Evolutionary conservation across 2,888 invertebrate genomes (phyloP), one percentile per base, ranked within the genome.

Genomic region (Scaptomyza reducta): DNA sequence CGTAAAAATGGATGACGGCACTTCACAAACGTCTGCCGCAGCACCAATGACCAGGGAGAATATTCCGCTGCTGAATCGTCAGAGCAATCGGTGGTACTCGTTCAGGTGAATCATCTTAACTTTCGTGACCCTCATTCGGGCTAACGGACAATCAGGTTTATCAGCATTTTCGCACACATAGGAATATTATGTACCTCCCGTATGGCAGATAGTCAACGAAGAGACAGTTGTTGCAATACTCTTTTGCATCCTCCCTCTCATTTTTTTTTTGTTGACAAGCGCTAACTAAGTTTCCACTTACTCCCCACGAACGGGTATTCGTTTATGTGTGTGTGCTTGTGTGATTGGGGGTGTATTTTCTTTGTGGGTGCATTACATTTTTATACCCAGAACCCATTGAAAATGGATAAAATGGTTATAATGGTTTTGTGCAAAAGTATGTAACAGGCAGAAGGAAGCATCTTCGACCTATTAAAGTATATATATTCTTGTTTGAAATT

Each of bases 11-110:
- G 92, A 92, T 73, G 91, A 92, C 85, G 87, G 70, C 54, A 68
- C 86, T 62, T 90, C 93, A 41, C 93, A 93, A 78, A 92, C 92
- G 87, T 92, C 92, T 71, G 92, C 93, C 64, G 92, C 93, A 79
- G 92, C 93, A 69, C 91, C 93, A 71, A 93, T 93, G 72, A 86
- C 89, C 49, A 90, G 95, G 93, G 95, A 95, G 91, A 95, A 95
- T 89, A 94, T 95, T 87, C 95, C 95, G 53, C 91, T 95, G 87
- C 94, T 95, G 90, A 93, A 93, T 80, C 95, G 94, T 89, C 92
- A 94, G 64, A 93, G 92, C 74, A 93, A 92, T 90, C 93, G 93
- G 89, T 93, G 93, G 90, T 93, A 93, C 84, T 93, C 94, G 91
- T 93, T 93, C 90, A 94, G 93, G 93, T 94, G 92, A 93, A 89